A percentile compares a stretch with the other conserved stretches of the same genome.
These are phyloP conservation scores for Apotomis turbidana DNA, from an alignment of 2,888 invertebrate genomes.

Conservation along the genomic window DNA sequence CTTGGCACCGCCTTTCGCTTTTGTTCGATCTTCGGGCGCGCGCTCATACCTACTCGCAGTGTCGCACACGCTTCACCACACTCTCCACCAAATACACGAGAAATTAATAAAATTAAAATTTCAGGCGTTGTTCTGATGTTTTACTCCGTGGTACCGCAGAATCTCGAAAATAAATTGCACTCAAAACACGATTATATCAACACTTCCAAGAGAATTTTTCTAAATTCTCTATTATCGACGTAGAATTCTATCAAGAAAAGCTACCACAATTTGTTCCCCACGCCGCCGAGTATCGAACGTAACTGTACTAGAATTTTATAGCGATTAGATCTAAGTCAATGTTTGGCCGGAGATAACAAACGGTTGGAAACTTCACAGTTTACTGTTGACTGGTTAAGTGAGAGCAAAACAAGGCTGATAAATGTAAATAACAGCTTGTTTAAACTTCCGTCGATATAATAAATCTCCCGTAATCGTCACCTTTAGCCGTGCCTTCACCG, in stretches of 20 bases:
- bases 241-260: not conserved
- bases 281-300: slow-evolving; percentile 31
- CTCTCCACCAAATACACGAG: too few relatives aligned
- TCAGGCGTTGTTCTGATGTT: too few relatives aligned
- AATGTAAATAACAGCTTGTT: slow-evolving; percentile 52
- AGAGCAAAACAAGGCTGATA: slow-evolving; percentile 49
- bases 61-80: too few relatives aligned
- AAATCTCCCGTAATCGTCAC: slow-evolving; percentile 43
- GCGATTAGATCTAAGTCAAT: slow-evolving; percentile 62
- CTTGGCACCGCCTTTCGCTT: too few relatives aligned
- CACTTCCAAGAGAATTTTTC: not conserved
- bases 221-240: not conserved
- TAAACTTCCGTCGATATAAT: slow-evolving; percentile 39
- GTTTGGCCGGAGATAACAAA: slow-evolving; percentile 65
- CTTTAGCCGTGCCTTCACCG: slow-evolving; percentile 14
- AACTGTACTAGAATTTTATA: slow-evolving; percentile 55
- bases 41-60: too few relatives aligned
- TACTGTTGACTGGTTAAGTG: slow-evolving; percentile 58
- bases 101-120: too few relatives aligned
- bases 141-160: not conserved
- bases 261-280: slow-evolving; percentile 16
- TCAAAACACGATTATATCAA: not conserved
- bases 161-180: not conserved
- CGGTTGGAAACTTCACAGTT: slow-evolving; percentile 63
- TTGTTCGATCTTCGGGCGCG: too few relatives aligned